These are phyloP conservation scores for Venustaconcha ellipsiformis DNA, from an alignment of 1,140 invertebrate genomes.

Conservation along the genomic window DNA sequence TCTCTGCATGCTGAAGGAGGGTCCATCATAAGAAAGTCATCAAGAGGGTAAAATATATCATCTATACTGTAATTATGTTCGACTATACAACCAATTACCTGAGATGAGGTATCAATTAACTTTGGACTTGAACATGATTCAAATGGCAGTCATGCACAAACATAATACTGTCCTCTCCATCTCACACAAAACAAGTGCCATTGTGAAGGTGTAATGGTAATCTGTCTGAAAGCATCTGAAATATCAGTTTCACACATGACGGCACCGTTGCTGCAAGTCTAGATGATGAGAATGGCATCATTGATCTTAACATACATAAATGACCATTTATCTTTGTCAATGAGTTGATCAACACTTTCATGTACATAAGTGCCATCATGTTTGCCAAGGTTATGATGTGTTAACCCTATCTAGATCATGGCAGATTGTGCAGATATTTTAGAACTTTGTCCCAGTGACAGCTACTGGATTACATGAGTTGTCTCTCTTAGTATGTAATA, in stretches of 20 bases:
- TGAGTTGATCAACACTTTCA: too few species aligned
- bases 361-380: too few species aligned
- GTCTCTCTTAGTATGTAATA: too few species aligned
- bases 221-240: slow-evolving; percentile 23
- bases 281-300: too few species aligned
- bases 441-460: too few species aligned
- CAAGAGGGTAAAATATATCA: slow-evolving; percentile 16
- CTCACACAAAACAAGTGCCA: slow-evolving; percentile 10
- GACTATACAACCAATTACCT: background rate
- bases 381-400: too few species aligned
- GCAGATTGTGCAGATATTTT: too few species aligned
- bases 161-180: slow-evolving; percentile 21
- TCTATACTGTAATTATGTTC: slow-evolving; percentile 10
- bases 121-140: slow-evolving; percentile 1
- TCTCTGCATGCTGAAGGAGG: background rate
- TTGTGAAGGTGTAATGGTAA: background rate
- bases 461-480: too few species aligned
- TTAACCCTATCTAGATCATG: too few species aligned
- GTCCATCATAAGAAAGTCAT: slow-evolving; percentile 20
- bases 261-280: background rate
- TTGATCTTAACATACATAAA: too few species aligned
- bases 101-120: too few species aligned
- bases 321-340: too few species aligned
- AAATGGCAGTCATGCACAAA: slow-evolving; percentile 9
- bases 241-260: slow-evolving; percentile 27